A percentile compares a stretch with the other conserved stretches of the same genome.
Evolutionary conservation across 2,113 vertebrate species (phyloP).

Genomic region (Cryptomyrus ogoouensis): DNA sequence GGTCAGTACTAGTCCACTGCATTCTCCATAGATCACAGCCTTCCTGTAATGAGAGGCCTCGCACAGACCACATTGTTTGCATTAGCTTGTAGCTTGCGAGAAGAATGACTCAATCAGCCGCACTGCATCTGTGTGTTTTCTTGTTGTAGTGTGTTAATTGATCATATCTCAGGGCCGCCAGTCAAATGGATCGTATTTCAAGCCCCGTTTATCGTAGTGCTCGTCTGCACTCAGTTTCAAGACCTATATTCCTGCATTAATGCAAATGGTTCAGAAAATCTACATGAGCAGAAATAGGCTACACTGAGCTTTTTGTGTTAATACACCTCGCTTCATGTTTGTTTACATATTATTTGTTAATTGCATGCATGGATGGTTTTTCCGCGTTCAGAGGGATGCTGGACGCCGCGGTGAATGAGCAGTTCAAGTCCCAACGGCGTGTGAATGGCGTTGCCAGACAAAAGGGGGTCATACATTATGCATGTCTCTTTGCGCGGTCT

Average conservation of each 20-base stretch:
- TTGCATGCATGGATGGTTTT: not conserved
- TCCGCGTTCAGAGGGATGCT: not conserved
- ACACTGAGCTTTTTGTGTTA: not conserved
- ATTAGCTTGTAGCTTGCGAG: not conserved
- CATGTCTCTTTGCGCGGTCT: not conserved
- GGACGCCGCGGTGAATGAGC: not conserved
- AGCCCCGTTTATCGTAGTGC: not conserved
- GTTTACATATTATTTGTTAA: not conserved
- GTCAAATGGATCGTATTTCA: not conserved
- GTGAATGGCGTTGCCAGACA: not conserved
- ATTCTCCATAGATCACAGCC: not conserved
- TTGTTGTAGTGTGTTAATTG: not conserved
- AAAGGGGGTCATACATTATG: constrained; percentile 2
- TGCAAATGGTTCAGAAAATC: not conserved
- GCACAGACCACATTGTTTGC: not conserved
- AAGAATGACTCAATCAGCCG: not conserved
- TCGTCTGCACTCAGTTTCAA: not conserved
- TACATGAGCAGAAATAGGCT: not conserved
- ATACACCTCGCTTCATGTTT: not conserved
- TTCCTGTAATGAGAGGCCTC: not conserved
- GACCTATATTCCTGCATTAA: not conserved
- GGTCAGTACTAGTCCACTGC: not conserved
- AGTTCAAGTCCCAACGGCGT: not conserved
- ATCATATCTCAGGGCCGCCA: not conserved
- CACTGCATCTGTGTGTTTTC: not conserved